Conservation (phyloP, 2,888 invertebrate species). For the Petrolisthes manimaculis region DNA sequence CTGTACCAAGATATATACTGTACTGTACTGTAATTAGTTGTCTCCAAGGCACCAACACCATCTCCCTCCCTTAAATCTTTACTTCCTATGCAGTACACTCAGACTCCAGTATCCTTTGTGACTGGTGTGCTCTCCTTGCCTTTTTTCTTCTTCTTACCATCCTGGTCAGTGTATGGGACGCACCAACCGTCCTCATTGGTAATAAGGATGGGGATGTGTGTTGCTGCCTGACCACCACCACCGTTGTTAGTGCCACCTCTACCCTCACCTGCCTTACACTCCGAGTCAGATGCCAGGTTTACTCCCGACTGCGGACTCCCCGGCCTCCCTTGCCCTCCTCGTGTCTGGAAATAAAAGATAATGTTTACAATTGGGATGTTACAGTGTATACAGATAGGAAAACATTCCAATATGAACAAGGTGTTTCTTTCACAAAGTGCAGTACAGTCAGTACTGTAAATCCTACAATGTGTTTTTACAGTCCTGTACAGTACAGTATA, state of each 20-base stretch:
- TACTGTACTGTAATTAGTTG: too few relatives aligned
- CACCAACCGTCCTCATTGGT: conserved; percentile 65
- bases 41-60: too few relatives aligned
- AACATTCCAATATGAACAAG: too few relatives aligned
- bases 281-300: conserved; percentile 46
- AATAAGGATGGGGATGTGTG: conserved; percentile 56
- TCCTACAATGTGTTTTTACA: too few relatives aligned
- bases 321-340: background rate
- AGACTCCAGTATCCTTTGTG: conserved; percentile 47
- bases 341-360: background rate
- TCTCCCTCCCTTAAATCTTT: too few relatives aligned
- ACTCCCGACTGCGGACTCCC: conserved; percentile 29
- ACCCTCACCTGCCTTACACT: conserved; percentile 48
- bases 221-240: conserved; percentile 16
- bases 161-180: conserved; percentile 59
- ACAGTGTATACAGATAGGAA: too few relatives aligned
- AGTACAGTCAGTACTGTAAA: too few relatives aligned
- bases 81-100: background rate
- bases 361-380: too few relatives aligned
- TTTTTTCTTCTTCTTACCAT: conserved; percentile 41
- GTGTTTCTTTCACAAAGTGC: too few relatives aligned
- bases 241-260: conserved; percentile 3
- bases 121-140: background rate
- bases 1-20: too few relatives aligned
- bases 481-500: too few relatives aligned